These are phyloP conservation scores for Leucozona laternaria DNA, from an alignment of 2,888 invertebrate genomes.

Conservation along the genomic window DNA sequence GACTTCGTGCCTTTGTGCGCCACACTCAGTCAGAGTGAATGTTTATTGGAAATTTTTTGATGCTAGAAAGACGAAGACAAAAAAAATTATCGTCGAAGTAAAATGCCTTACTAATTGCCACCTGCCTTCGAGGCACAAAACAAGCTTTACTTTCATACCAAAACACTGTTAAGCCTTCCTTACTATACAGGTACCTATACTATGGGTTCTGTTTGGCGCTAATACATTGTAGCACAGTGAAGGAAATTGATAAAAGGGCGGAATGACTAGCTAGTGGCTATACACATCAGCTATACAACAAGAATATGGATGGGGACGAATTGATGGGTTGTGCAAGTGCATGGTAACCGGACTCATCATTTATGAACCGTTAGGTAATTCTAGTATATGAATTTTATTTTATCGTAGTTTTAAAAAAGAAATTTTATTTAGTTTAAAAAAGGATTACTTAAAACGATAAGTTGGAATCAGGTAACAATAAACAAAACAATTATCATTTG, in stretches of 20 bases:
- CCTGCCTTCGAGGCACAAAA: constrained; percentile 56
- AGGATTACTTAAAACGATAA: background rate
- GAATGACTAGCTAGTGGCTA: constrained; percentile 36
- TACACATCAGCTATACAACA: background rate
- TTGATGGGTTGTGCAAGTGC: background rate
- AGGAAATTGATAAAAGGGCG: constrained; percentile 74
- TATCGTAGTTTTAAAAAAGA: background rate
- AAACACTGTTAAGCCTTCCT: background rate
- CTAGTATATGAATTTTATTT: background rate
- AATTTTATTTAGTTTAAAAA: background rate
- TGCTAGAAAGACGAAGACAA: constrained; percentile 3
- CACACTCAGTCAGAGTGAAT: constrained; percentile 47
- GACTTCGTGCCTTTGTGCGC: constrained; percentile 18
- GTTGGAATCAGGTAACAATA: background rate
- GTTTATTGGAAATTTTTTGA: constrained; percentile 65
- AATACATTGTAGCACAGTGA: constrained; percentile 51
- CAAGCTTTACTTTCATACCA: constrained; percentile 28
- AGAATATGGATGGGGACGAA: background rate
- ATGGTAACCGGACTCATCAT: background rate
- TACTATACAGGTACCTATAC: background rate
- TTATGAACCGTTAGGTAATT: constrained; percentile 32
- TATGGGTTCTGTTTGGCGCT: background rate
- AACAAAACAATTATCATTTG: too few species aligned
- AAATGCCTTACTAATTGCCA: constrained; percentile 72
- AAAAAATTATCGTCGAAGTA: constrained; percentile 52